A percentile compares a stretch with the other conserved stretches of the same genome.
These are phyloP conservation scores for Charaxes varanes DNA, from an alignment of 1,140 invertebrate species.

Conservation along the genomic window DNA sequence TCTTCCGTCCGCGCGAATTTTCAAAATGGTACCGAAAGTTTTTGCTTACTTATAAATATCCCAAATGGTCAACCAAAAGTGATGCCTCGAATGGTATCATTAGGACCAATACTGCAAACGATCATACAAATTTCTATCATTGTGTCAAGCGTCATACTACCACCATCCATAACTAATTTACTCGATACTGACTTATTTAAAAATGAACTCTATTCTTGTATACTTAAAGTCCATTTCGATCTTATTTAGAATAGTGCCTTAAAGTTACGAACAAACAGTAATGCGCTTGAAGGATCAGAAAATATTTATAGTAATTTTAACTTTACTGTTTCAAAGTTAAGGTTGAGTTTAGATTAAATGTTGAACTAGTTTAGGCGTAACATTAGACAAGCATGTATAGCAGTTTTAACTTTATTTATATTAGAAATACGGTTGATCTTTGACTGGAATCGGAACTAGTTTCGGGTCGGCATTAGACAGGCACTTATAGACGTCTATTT, in stretches of 20 bases:
- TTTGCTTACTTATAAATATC: too few relatives aligned
- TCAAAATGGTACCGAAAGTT: too few relatives aligned
- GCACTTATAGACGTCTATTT: slow-evolving; percentile 39
- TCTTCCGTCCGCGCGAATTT: too few relatives aligned
- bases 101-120: slow-evolving; percentile 25
- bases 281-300: not conserved
- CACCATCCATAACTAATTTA: slow-evolving; percentile 12
- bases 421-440: slow-evolving; percentile 9
- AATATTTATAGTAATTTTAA: slow-evolving; percentile 5
- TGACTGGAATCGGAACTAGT: slow-evolving; percentile 1
- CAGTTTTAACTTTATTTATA: slow-evolving; percentile 17
- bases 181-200: slow-evolving; percentile 8
- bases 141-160: slow-evolving; percentile 26
- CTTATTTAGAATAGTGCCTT: too few relatives aligned
- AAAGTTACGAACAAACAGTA: too few relatives aligned
- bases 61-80: too few relatives aligned
- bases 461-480: slow-evolving; percentile 15
- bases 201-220: slow-evolving; percentile 17
- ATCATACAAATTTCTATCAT: slow-evolving; percentile 37
- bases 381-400: slow-evolving; percentile 16
- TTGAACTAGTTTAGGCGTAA: slow-evolving; percentile 4
- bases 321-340: slow-evolving; percentile 19
- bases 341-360: slow-evolving; percentile 5
- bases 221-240: too few relatives aligned
- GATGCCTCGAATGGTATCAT: too few relatives aligned